A percentile compares a stretch with the other conserved stretches of the same genome.
These are phyloP conservation scores for Megaleporinus macrocephalus DNA, from an alignment of 2,113 vertebrate species.

Conservation along the genomic window DNA sequence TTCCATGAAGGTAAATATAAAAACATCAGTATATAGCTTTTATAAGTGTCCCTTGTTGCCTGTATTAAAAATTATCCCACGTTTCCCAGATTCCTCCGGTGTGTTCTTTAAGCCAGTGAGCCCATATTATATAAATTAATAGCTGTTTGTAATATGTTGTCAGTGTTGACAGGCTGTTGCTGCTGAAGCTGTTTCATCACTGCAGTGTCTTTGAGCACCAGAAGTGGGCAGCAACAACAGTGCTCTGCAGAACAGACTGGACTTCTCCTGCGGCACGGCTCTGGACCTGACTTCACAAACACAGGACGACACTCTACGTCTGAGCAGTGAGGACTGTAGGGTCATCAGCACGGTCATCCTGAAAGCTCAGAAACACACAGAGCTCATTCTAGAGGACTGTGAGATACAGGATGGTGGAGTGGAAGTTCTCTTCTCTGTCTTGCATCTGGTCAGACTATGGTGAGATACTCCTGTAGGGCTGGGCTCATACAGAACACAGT, in stretches of 20 bases:
- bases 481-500: too few species aligned
- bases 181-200: slow-evolving; percentile 50
- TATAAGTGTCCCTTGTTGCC: too few species aligned
- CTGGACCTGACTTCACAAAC: slow-evolving; percentile 43
- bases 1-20: too few species aligned
- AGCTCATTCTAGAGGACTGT: slow-evolving; percentile 56
- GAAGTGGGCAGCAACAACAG: slow-evolving; percentile 38
- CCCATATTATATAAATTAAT: neutral
- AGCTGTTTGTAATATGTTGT: neutral
- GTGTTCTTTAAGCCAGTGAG: too few species aligned
- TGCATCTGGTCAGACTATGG: slow-evolving; percentile 48
- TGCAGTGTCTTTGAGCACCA: slow-evolving; percentile 43
- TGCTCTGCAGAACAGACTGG: slow-evolving; percentile 56
- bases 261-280: slow-evolving; percentile 50
- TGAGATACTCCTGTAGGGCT: slow-evolving; percentile 37
- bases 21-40: too few species aligned
- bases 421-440: slow-evolving; percentile 41
- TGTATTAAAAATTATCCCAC: too few species aligned
- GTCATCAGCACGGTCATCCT: slow-evolving; percentile 35
- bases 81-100: neutral
- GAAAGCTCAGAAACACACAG: slow-evolving; percentile 21
- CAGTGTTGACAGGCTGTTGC: slow-evolving; percentile 56
- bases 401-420: slow-evolving; percentile 45
- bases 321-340: slow-evolving; percentile 47
- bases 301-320: slow-evolving; percentile 45